Evolutionary conservation across 1,140 invertebrate species (phyloP), one percentile per base, ranked within the genome.

Genomic region (Elymnias hypermnestra): DNA sequence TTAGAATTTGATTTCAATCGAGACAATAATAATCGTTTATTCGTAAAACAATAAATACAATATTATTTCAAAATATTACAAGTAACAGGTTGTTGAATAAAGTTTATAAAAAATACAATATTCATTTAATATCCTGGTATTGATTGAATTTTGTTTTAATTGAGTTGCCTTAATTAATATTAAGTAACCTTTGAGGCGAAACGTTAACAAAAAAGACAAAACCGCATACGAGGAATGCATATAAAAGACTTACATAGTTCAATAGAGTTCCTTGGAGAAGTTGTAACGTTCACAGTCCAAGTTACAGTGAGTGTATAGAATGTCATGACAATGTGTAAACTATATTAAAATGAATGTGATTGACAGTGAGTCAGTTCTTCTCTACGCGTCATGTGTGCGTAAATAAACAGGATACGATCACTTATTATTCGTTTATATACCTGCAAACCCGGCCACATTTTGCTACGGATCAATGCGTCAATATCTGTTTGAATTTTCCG

Each of bases 271-370:
- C 19, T 39, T 23, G 26, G 25, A 47, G 45, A 40, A 33, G 45
- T 48, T 28, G 22, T 41, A 47, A 40, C 39, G 22, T 18, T 46
- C 17, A 35, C 37, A 39, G 50, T 33, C 33, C 42, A 44, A 35
- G 29, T 17, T 46, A 44, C 38, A 37, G 43, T 47, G 50, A 41
- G 18, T 47, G 22, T 15, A 13, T 41, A 53, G 23, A 41, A 53
- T 52, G 43, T 46, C 37, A 28, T 38, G 26, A 39, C 36, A 23
- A 39, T 40, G 37, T 40, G 3, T 18, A 15, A 14, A 37, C 22
- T 37, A 56, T 53, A 55, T 63, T 57, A 54, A 52, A 36, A 41
- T 38, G 45, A 51, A 53, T 59, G 37, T 62, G 54, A 54, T 62
- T 51, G 53, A 53, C 46, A 52, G 47, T 63, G 60, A 59, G 18